These are phyloP conservation scores for Desoria tigrina DNA, from an alignment of 2,888 invertebrate genomes.

Conservation along the genomic window DNA sequence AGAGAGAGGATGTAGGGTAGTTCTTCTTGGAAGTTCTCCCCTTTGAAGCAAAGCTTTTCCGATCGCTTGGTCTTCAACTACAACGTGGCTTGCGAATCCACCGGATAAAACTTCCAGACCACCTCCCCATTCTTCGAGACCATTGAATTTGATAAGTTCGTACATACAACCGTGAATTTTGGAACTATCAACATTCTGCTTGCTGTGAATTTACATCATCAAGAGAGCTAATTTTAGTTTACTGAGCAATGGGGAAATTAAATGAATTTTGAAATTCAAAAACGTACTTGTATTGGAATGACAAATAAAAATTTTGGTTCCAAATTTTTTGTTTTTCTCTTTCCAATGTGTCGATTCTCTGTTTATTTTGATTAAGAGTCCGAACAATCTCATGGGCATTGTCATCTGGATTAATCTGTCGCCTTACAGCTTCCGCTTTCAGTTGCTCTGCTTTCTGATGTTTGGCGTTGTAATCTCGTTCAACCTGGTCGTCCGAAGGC, in stretches of 20 bases:
- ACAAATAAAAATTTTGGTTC: slow-evolving; percentile 55
- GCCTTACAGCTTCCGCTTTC: slow-evolving; percentile 26
- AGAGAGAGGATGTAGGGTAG: slow-evolving; percentile 36
- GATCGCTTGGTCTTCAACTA: slow-evolving; percentile 82
- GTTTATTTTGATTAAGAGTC: slow-evolving; percentile 20
- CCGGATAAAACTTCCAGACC: slow-evolving; percentile 86
- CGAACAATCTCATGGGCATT: slow-evolving; percentile 34
- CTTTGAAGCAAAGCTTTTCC: slow-evolving; percentile 80
- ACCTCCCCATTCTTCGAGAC: slow-evolving; percentile 65
- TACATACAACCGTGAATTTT: slow-evolving; percentile 72
- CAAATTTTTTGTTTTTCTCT: slow-evolving; percentile 18
- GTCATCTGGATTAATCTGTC: slow-evolving; percentile 39
- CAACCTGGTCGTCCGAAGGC: slow-evolving; percentile 45
- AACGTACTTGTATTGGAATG: slow-evolving; percentile 69
- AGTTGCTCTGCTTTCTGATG: slow-evolving; percentile 23
- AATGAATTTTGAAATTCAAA: too few relatives aligned
- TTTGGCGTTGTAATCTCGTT: slow-evolving; percentile 34
- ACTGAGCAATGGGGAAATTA: background rate
- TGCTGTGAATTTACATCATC: slow-evolving; percentile 25
- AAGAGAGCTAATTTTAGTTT: too few relatives aligned
- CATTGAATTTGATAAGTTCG: slow-evolving; percentile 71
- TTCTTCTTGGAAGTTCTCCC: slow-evolving; percentile 62
- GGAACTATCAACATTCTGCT: slow-evolving; percentile 13
- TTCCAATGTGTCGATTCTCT: slow-evolving; percentile 21
- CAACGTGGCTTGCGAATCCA: slow-evolving; percentile 84